Base-by-base conservation (phyloP, 1,140 invertebrate species). In the Panulirus ornatus region DNA sequence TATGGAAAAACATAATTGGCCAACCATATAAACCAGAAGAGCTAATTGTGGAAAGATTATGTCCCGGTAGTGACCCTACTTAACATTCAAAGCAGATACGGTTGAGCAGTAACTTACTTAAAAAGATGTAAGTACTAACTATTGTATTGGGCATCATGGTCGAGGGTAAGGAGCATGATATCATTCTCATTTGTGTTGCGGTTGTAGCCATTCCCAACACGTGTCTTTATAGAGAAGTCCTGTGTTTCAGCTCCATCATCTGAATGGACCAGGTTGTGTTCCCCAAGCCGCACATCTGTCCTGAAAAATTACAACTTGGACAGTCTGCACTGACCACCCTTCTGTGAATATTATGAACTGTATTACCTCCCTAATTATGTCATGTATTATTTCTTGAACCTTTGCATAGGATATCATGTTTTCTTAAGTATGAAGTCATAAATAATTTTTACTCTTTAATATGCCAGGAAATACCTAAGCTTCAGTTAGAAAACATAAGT, bases 201-300 rank as follows among this genome's bases (percentile, higher is more conserved):
- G 75, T 81, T 81, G 58, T 81, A 88, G 0, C 54, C 54, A 63
- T 66, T 44, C 3, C 22, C 76, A 2, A 34, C 22, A 22, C 40
- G 75, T 9, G n/a, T 42, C 2, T 0, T 36, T n/a, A 88, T 88
- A 11, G n/a, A n/a, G 76, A 79, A 88, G 40, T 88, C 75, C 38
- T 88, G 85, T 0, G 85, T 75, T 1, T 19, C 2, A 30, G 19
- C 38, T 0, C 27, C 40, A 6, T 36, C 44, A 5, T 14, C 34
- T 3, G 14, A 16, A 16, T 40, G 14, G 51, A n/a, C 1, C 0
- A 88, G 36, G 27, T 30, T 40, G 44, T 58, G 70, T 27, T 75
- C 85, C n/a, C 85, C 85, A 6, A 88, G 44, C 36, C 85, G 34
- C 27, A 88, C 75, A 11, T 73, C 58, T 9, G 11, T 36, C 19